Conservation (phyloP, 1,140 invertebrate genomes). For the Agraylea sexmaculata region DNA sequence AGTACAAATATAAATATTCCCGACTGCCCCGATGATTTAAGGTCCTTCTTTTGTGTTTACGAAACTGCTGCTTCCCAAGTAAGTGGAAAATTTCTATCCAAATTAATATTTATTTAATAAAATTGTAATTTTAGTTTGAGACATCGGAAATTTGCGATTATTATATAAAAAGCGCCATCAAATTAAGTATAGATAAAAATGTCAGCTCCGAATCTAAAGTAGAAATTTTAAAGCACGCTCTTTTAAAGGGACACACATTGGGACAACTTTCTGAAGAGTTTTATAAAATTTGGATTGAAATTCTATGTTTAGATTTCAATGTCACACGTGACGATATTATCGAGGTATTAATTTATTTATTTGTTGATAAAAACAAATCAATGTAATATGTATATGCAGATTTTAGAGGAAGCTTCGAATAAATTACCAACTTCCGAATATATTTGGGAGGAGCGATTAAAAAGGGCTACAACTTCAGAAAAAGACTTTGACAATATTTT, state of each 20-base stretch:
- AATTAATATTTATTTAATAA: too few relatives aligned
- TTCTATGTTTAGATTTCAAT: constrained; percentile 10
- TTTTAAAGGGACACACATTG: constrained; percentile 33
- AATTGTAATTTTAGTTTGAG: too few relatives aligned
- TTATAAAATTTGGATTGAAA: constrained; percentile 38
- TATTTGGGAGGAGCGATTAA: constrained; percentile 37
- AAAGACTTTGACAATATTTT: constrained; percentile 25
- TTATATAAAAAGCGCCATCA: constrained; percentile 39
- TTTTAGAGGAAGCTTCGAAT: constrained; percentile 34
- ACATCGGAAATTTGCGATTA: constrained; percentile 42
- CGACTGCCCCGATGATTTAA: constrained; percentile 13
- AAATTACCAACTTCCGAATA: constrained; percentile 31
- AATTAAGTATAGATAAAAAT: constrained; percentile 25
- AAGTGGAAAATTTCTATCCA: too few relatives aligned
- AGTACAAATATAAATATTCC: constrained; percentile 5
- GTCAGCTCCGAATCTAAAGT: constrained; percentile 29
- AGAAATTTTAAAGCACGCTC: constrained; percentile 36
- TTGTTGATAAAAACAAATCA: too few relatives aligned
- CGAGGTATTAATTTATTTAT: constrained; percentile 7
- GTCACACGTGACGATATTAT: constrained; percentile 11
- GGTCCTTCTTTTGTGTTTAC: constrained; percentile 15
- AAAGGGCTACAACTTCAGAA: constrained; percentile 20
- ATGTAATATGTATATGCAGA: too few relatives aligned
- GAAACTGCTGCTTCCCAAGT: constrained; percentile 17
- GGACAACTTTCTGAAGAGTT: constrained; percentile 38